Base-by-base conservation (phyloP, 1,140 invertebrate genomes). In the Pseudomyrmex dendroicus region DNA sequence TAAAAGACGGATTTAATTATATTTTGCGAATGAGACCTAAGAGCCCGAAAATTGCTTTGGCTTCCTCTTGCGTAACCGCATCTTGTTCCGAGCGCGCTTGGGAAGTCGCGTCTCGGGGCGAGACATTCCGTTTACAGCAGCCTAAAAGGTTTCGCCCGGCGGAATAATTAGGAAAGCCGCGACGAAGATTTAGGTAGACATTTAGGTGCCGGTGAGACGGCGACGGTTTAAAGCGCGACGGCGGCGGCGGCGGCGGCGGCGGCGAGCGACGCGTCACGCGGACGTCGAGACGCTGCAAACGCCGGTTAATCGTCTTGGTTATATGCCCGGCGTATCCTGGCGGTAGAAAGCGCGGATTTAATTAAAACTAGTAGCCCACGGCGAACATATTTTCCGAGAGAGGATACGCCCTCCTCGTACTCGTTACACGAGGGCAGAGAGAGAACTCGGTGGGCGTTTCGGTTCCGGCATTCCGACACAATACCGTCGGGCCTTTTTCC, bases 321-420 rank as follows among this genome's bases (percentile, higher is more conserved):
- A 74, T 89, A 87, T 67, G 85, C 76, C 67, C 62, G 85, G 87
- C 83, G 86, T 87, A 78, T 82, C 83, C 84, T 76, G 82, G 67
- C 76, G 77, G 85, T 82, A 84, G 77, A 86, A 78, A 84, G 82
- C 82, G 84, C 85, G 84, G 89, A 92, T 92, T 92, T 92, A 92
- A 92, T 92, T 92, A 92, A 92, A 92, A 90, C 89, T 90, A 90
- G 89, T 89, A 90, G 89, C 91, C 91, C 83, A 84, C 82, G 89
- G 91, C 89, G 84, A 91, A 91, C 89, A 91, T 91, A 91, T 91
- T 92, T 92, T 87, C 84, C 84, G 84, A 83, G 77, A 90, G 86
- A 86, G 88, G 84, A 87, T 90, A 86, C 84, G 86, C 87, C 88
- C 85, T 83, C 64, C 84, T 89, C 68, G 88, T 88, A 85, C 73